Evolutionary conservation across 2,113 vertebrate genomes (phyloP).

Genomic region (Marcusenius ussheri): DNA sequence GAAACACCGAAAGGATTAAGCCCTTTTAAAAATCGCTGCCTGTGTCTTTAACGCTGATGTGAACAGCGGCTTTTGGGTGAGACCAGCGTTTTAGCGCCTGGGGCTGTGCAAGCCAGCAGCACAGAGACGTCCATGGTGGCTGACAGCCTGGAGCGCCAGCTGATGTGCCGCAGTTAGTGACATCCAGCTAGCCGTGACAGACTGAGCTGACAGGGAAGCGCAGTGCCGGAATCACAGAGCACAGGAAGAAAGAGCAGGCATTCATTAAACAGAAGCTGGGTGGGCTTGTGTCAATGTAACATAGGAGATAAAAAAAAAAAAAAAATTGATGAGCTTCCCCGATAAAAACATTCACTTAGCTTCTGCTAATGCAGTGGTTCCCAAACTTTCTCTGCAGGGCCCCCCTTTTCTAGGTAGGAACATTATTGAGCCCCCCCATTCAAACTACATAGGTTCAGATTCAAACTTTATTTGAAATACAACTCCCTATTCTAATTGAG

Average conservation of each 20-base stretch:
- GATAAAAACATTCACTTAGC: not conserved
- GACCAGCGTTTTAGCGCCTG: not conserved
- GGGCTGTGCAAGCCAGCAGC: not conserved
- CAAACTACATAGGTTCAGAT: too few relatives aligned
- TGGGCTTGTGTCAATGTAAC: not conserved
- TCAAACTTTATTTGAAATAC: too few relatives aligned
- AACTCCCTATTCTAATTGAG: too few relatives aligned
- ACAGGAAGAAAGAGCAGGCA: not conserved
- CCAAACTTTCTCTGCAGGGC: too few relatives aligned
- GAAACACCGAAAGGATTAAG: conserved; percentile 28
- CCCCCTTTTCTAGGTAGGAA: too few relatives aligned
- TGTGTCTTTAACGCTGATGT: not conserved
- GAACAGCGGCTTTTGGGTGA: not conserved
- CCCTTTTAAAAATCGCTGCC: conserved; percentile 8
- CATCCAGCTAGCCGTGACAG: not conserved
- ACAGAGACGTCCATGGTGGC: not conserved
- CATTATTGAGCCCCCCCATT: too few relatives aligned
- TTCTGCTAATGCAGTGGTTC: not conserved
- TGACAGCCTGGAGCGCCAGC: not conserved
- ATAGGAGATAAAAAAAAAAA: not conserved
- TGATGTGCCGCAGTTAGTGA: not conserved
- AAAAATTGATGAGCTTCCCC: not conserved
- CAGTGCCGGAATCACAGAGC: not conserved
- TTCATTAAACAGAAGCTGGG: not conserved
- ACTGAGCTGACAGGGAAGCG: not conserved